Evolutionary conservation across 2,888 invertebrate genomes (phyloP).

Genomic region (Odontomyia ornata): DNA sequence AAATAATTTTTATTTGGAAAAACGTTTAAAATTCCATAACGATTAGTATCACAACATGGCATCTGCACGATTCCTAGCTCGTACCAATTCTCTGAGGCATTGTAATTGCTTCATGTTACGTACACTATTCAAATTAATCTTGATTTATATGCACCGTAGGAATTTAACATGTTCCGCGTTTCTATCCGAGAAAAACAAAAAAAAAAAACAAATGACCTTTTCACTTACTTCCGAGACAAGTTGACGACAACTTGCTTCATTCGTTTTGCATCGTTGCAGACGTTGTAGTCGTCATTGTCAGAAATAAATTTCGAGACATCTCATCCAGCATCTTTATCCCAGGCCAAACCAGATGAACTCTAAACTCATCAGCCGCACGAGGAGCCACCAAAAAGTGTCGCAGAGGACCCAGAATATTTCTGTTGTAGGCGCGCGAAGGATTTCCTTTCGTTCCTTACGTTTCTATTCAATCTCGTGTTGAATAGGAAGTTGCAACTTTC

Average conservation of each 20-base stretch:
- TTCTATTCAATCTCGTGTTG: no score
- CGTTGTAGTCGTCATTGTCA: conserved; percentile 30
- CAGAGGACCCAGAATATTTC: not conserved
- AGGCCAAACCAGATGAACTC: not conserved
- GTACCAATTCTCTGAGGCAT: no score
- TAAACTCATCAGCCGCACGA: not conserved
- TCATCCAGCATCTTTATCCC: not conserved
- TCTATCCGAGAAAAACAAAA: no score
- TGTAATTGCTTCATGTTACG: no score
- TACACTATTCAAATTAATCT: no score
- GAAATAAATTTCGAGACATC: conserved; percentile 6
- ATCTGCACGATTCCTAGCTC: no score
- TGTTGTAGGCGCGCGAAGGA: conserved; percentile 35
- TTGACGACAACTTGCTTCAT: conserved; percentile 20
- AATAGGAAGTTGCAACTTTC: not conserved
- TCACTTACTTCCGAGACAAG: conserved; percentile 34
- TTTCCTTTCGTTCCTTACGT: not conserved
- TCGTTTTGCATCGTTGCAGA: not conserved
- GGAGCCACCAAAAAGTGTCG: no score
- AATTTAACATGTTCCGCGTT: no score
- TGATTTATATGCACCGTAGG: no score
- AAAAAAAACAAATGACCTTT: conserved; percentile 4
- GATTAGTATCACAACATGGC: no score
- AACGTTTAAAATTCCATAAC: no score
- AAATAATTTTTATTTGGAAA: no score